Conservation (phyloP, 2,888 invertebrate genomes). For the Athrips mouffetella region DNA sequence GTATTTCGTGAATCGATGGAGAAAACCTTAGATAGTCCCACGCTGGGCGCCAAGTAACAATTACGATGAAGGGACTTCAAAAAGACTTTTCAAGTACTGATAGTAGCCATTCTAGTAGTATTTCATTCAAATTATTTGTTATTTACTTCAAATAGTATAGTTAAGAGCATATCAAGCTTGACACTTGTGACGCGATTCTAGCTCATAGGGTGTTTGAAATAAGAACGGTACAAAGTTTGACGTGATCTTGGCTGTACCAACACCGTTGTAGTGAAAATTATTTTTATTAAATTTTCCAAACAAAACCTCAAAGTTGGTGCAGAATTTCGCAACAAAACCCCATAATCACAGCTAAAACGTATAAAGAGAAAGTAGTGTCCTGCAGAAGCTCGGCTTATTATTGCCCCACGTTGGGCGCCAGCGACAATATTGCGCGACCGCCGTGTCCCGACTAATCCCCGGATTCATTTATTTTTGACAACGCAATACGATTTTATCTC, state of each 20-base stretch:
- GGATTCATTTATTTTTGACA: constrained; percentile 79
- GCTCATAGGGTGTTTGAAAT: no score
- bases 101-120: no score
- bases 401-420: constrained; percentile 59
- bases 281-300: not conserved
- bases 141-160: no score
- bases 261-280: no score
- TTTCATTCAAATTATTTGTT: no score
- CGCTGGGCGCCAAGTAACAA: constrained; percentile 4
- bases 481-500: constrained; percentile 79
- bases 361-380: constrained; percentile 25
- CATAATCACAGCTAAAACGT: constrained; percentile 15
- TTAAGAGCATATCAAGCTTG: no score
- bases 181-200: no score
- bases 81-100: no score
- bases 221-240: no score
- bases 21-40: not conserved
- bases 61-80: no score
- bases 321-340: constrained; percentile 7
- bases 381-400: constrained; percentile 54
- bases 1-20: not conserved
- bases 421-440: constrained; percentile 70
- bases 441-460: constrained; percentile 73
- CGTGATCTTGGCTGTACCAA: no score
- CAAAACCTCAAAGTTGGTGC: not conserved